phyloP scores from a whole-genome alignment of 1,140 invertebrate species.

The Sitodiplosis mosellana region DNA sequence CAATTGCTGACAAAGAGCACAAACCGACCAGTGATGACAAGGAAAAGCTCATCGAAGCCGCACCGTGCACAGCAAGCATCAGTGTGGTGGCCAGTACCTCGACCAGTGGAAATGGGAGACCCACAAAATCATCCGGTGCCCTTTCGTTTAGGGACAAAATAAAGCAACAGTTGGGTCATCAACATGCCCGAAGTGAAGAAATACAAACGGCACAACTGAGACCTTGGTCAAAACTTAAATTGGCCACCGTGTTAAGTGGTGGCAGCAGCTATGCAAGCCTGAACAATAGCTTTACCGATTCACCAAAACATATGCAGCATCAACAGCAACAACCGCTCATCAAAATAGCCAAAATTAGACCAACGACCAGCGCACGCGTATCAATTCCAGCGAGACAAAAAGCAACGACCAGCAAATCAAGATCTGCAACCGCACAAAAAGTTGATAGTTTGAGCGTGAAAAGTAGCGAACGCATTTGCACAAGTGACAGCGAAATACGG shows the following conservation, averaged over 20 bases:
- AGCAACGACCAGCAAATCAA: neutral
- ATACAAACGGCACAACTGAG: conserved; percentile 3
- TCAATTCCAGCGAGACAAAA: neutral
- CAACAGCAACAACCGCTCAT: conserved; percentile 7
- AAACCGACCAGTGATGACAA: neutral
- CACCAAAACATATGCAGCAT: conserved; percentile 5
- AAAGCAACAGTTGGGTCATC: neutral
- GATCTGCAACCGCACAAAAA: neutral
- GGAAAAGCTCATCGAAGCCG: neutral
- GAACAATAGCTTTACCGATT: conserved; percentile 6
- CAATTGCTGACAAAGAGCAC: neutral
- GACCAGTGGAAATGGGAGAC: neutral
- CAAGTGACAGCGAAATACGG: conserved; percentile 2
- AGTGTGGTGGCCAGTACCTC: conserved; percentile 1
- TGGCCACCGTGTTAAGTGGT: conserved; percentile 21
- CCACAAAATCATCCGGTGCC: neutral
- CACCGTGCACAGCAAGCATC: neutral
- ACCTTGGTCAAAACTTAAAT: conserved; percentile 24
- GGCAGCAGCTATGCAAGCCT: conserved; percentile 18
- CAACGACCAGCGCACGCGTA: neutral
- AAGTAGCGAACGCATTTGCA: neutral
- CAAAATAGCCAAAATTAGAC: conserved; percentile 1
- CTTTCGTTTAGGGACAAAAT: neutral
- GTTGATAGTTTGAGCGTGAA: neutral
- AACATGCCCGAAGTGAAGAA: neutral